Percentiles rank a stretch among this genome's conserved stretches.
Conservation (phyloP, 2,797 vertebrate genomes). For the Acropternis orthonyx region DNA sequence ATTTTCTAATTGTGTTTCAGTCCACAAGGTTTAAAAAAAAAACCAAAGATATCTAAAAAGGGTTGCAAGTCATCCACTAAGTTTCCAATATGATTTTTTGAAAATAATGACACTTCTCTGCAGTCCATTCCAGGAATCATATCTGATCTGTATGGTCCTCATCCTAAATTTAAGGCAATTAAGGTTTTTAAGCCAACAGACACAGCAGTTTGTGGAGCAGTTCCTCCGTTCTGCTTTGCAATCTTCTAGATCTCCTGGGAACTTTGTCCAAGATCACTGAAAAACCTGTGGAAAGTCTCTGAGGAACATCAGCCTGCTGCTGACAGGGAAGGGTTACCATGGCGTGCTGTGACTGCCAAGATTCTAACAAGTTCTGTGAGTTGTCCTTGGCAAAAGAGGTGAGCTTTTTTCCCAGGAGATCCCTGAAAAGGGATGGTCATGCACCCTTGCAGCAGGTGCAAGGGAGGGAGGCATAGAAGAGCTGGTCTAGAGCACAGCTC, state of each 20-base stretch:
- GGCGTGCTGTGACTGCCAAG: not conserved
- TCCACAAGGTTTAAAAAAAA: not conserved
- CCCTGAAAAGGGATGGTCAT: not conserved
- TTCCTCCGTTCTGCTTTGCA: not conserved
- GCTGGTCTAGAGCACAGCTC: not conserved
- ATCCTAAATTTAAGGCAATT: not conserved
- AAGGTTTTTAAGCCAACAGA: not conserved
- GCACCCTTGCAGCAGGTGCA: not conserved
- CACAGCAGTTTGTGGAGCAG: not conserved
- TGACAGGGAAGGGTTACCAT: not conserved
- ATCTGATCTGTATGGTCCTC: not conserved
- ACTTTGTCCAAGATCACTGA: not conserved
- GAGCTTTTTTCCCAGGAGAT: not conserved
- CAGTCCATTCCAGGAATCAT: not conserved
- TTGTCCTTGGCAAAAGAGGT: not conserved
- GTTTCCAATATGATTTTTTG: not conserved
- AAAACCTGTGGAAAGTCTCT: not conserved
- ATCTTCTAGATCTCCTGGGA: not conserved
- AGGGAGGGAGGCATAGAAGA: accelerated
- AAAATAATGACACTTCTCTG: not conserved
- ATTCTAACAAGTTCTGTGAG: not conserved
- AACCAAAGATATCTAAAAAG: not conserved
- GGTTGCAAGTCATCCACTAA: not conserved
- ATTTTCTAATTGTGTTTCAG: not conserved
- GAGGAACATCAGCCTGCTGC: not conserved